Conservation (phyloP, 2,113 vertebrate genomes). For the Psittacus erithacus region DNA sequence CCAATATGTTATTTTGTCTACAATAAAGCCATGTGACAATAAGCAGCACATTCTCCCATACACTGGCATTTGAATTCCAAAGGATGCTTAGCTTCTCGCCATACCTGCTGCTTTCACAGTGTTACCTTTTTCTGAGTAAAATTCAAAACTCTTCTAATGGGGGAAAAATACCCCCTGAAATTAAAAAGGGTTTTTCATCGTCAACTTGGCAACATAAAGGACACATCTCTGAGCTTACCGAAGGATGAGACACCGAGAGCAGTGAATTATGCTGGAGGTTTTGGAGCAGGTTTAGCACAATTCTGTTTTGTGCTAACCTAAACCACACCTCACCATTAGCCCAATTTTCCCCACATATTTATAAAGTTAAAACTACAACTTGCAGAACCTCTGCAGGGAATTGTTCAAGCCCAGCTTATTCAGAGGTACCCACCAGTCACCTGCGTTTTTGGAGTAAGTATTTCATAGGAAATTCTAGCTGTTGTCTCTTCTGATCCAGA, state of each 20-base stretch:
- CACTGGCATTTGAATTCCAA: slow-evolving; percentile 53
- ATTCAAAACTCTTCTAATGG: slow-evolving; percentile 66
- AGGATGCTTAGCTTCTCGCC: slow-evolving; percentile 47
- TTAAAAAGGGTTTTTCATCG: slow-evolving; percentile 59
- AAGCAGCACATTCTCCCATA: slow-evolving; percentile 54
- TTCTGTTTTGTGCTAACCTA: background rate
- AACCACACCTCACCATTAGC: background rate
- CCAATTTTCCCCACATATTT: background rate
- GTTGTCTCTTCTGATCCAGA: slow-evolving; percentile 1
- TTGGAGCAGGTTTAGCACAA: background rate
- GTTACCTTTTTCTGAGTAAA: slow-evolving; percentile 55
- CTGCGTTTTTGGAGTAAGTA: background rate
- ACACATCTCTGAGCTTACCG: background rate
- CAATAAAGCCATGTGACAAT: slow-evolving; percentile 58
- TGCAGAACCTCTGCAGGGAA: background rate
- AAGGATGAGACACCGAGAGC: background rate
- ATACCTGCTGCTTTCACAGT: slow-evolving; percentile 55
- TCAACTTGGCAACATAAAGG: slow-evolving; percentile 44
- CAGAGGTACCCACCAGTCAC: background rate
- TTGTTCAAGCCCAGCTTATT: background rate
- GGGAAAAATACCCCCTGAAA: slow-evolving; percentile 38
- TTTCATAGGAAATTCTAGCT: background rate
- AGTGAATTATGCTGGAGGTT: background rate
- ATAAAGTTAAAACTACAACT: background rate
- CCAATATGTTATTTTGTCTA: slow-evolving; percentile 67